These are phyloP conservation scores for Pristis pectinata DNA, from an alignment of 2,797 vertebrate species.

Conservation along the genomic window DNA sequence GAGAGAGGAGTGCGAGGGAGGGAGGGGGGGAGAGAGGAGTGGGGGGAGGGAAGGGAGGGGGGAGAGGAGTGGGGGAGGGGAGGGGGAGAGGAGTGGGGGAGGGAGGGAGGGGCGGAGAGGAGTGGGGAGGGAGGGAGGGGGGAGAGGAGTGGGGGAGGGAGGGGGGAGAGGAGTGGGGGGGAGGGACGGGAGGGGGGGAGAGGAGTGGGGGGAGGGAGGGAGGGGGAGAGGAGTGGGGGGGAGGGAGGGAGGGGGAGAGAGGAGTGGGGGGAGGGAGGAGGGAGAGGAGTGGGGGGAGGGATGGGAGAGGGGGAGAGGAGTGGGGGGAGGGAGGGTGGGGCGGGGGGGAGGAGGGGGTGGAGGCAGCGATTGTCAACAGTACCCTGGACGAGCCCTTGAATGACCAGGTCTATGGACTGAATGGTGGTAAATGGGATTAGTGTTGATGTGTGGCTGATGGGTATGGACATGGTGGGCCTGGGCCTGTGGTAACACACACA, in stretches of 20 bases:
- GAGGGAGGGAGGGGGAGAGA: background rate
- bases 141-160: too few relatives aligned
- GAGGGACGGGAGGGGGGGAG: background rate
- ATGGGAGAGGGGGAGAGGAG: background rate
- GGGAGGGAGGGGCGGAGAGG: background rate
- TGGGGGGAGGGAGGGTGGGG: background rate
- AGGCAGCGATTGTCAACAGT: too few relatives aligned
- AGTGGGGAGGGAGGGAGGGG: background rate
- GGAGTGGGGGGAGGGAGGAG: background rate
- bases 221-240: background rate
- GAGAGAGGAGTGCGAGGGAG: too few relatives aligned
- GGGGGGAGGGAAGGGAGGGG: background rate
- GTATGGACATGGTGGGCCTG: too few relatives aligned
- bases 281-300: fast-evolving
- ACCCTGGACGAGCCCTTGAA: too few relatives aligned
- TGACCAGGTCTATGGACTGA: too few relatives aligned
- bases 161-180: background rate
- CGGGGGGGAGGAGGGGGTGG: fast-evolving
- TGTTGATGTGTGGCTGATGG: too few relatives aligned
- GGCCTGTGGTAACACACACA: too few relatives aligned
- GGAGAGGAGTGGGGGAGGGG: too few relatives aligned
- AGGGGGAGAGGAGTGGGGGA: background rate
- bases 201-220: background rate
- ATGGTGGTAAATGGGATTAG: too few relatives aligned
- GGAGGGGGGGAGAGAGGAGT: background rate